phyloP scores from a whole-genome alignment of 2,113 vertebrate genomes.

The Xiphorhynchus elegans region DNA sequence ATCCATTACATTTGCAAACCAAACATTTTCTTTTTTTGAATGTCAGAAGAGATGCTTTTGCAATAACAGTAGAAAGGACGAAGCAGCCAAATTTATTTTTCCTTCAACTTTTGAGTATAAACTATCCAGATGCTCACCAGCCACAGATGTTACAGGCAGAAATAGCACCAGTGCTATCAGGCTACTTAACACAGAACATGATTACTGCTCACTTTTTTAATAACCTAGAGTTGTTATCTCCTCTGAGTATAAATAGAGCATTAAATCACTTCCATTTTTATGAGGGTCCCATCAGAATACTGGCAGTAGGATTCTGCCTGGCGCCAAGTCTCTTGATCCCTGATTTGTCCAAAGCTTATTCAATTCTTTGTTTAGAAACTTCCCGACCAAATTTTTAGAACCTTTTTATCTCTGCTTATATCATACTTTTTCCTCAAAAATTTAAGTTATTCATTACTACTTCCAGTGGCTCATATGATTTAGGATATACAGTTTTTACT shows the following conservation, averaged over 20 bases:
- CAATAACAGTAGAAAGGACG: neutral
- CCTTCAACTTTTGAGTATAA: neutral
- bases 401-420: neutral
- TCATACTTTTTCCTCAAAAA: neutral
- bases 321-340: neutral
- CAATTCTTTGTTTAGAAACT: neutral
- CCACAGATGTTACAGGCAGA: neutral
- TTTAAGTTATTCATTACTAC: neutral
- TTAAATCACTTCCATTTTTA: neutral
- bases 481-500: rapidly evolving
- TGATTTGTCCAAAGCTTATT: neutral
- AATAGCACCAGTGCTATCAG: neutral
- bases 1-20: neutral
- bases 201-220: neutral
- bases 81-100: neutral
- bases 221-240: neutral
- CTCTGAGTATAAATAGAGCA: neutral
- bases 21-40: neutral
- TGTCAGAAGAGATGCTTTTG: neutral
- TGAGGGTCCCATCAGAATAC: neutral
- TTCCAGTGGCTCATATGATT: neutral
- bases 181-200: neutral
- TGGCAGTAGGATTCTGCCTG: neutral
- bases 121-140: neutral
- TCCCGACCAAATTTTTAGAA: neutral